Base-by-base conservation (phyloP, 2,797 vertebrate species). In the Hybognathus amarus region DNA sequence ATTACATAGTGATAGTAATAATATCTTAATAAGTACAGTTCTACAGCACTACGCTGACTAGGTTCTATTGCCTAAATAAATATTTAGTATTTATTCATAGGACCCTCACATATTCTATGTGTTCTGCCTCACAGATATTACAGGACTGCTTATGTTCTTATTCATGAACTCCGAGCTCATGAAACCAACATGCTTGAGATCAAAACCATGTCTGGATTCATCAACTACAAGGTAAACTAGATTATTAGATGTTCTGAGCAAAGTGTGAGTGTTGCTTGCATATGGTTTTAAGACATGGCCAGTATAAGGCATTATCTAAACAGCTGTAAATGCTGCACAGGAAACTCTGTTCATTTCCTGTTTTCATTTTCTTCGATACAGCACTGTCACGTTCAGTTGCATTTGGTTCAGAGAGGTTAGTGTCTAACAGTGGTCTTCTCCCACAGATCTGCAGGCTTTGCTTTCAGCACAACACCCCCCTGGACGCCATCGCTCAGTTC, bases 161-260 rank as follows among this genome's bases (percentile, higher is more conserved):
- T 99, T 54, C 97, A 99, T 83, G 98, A 99, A 93, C 92, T 99
- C 87, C 93, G 98, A 92, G 95, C 97, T 70, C 97, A 99, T 86
- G 98, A 99, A 93, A 98, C 97, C 87, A 99, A 99, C 90, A 98
- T 98, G 93, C 87, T 99, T 92, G 98, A 99, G 94, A 98, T 99
- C 89, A 99, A 99, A 92, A 98, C 97, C 5, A 96, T 99, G 96
- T 97, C 97, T 91, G 98, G 98, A 90, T 99, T 98, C 91, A 97
- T 98, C 92, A 99, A 97, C 94, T 99, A 99, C 87, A 99, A 99
- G 97, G 98, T 99, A 12, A 66, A 47, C 33, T 68, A 24, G 22
- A 27, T 38, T 54, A 54, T 27, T 50, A 50, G 17, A 68, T 59
- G n/a, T 17, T 42, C 33, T 42, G n/a, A 66, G 50, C 2, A 50